A percentile compares a stretch with the other conserved stretches of the same genome.
Evolutionary conservation across 2,888 invertebrate species (phyloP).

Genomic region (Amblyjoppa proteus): DNA sequence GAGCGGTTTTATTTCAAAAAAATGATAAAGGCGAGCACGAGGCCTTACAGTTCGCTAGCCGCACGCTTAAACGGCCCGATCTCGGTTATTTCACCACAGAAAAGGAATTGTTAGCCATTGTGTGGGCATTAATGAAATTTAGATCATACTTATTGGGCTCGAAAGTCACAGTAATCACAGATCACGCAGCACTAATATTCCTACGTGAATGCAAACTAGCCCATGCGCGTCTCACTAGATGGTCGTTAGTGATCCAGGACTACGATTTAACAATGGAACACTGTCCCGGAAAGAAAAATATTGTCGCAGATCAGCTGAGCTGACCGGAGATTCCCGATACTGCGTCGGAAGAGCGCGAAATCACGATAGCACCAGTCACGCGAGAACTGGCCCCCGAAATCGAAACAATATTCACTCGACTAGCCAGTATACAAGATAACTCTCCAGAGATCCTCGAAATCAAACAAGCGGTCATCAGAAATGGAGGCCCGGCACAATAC

Average conservation of each 20-base stretch:
- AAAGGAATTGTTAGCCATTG: conserved; percentile 64
- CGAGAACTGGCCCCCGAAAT: not conserved
- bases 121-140: conserved; percentile 47
- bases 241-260: not conserved
- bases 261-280: not conserved
- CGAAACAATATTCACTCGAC: too few species aligned
- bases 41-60: conserved; percentile 60
- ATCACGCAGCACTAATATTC: conserved; percentile 58
- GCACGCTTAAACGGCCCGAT: conserved; percentile 59
- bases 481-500: not conserved
- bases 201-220: not conserved
- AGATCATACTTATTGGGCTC: not conserved
- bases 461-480: not conserved
- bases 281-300: conserved; percentile 19
- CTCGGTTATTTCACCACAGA: conserved; percentile 53
- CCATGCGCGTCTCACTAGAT: conserved; percentile 13
- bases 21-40: conserved; percentile 42
- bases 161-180: conserved; percentile 59
- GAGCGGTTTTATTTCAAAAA: conserved; percentile 65
- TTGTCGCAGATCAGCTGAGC: conserved; percentile 5
- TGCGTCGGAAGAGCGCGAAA: not conserved
- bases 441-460: too few species aligned
- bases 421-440: too few species aligned
- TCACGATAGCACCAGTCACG: not conserved
- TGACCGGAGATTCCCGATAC: not conserved